phyloP scores from a whole-genome alignment of 2,797 vertebrate genomes.

The Lacerta agilis region DNA sequence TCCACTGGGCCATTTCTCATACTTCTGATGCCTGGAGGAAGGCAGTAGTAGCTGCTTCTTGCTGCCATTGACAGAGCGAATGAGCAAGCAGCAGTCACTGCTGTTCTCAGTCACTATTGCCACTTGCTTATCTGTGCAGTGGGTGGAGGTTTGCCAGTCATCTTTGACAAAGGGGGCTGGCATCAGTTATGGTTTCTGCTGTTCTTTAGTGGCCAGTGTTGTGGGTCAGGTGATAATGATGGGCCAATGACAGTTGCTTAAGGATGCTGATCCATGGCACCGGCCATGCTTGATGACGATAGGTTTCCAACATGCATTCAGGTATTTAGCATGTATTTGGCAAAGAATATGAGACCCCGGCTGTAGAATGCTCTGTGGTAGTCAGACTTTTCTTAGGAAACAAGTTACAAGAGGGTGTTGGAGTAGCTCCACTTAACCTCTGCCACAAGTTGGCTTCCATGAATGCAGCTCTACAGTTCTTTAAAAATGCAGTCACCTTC shows the following conservation, averaged over 20 bases:
- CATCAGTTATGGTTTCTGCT: neutral
- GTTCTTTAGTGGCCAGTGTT: neutral
- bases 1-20: neutral
- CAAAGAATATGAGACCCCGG: neutral
- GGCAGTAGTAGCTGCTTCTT: neutral
- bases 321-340: neutral
- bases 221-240: neutral
- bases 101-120: neutral
- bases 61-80: neutral
- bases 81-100: no score
- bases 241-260: neutral
- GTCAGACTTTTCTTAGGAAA: neutral
- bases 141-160: neutral
- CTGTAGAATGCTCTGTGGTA: neutral
- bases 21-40: neutral
- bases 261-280: neutral
- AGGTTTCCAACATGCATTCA: neutral
- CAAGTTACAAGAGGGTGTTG: neutral
- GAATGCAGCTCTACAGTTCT: neutral
- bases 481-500: slow-evolving; percentile 7
- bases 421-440: neutral
- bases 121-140: neutral
- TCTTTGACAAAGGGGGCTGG: neutral
- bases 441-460: neutral
- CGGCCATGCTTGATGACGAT: neutral